Base-by-base conservation (phyloP, 2,113 vertebrate genomes). In the Agelaius tricolor region DNA sequence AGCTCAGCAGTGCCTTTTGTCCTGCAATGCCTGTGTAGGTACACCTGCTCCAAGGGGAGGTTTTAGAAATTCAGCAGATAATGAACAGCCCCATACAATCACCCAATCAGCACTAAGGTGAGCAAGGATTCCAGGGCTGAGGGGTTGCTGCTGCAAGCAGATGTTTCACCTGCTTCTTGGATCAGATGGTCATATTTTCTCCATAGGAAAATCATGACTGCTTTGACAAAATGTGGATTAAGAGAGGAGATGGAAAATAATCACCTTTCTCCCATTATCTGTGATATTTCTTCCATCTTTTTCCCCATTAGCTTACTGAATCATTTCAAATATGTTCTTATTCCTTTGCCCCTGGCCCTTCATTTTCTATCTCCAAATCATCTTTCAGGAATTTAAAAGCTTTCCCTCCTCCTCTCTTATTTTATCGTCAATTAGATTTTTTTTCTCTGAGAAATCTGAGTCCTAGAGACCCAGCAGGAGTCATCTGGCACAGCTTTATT, bases 321-420 rank as follows among this genome's bases (percentile, higher is more conserved):
- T 88, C 0, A 67, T 93, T 96, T 96, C 59, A 86, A 94, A 94
- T 2, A 2, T 2, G 2, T 15, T 55, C 75, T 90, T 85, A 33
- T 83, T 94, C 77, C 93, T 91, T 96, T 93, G 85, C 59, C 82
- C 43, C 61, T 75, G 37, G 85, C 68, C 35, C 72, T 90, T 86
- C 65, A 33, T 88, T 81, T 94, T 93, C 75, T 90, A 39, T 75
- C 87, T 88, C 47, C 39, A 94, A 92, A 88, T 77, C n/a, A 86
- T 93, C 63, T 90, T 90, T 90, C 63, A 87, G 68, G 23, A 52
- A 63, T 78, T 77, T 80, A 68, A 90, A 91, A 92, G 63, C 59
- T 94, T 94, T 95, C 43, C 33, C 74, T 87, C 62, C 76, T 80
- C 47, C 59, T 90, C 43, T 88, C 51, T 79, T 52, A 69, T 90